A percentile compares a stretch with the other conserved stretches of the same genome.
These are phyloP conservation scores for Corapipo altera DNA, from an alignment of 2,113 vertebrate genomes.

Conservation along the genomic window DNA sequence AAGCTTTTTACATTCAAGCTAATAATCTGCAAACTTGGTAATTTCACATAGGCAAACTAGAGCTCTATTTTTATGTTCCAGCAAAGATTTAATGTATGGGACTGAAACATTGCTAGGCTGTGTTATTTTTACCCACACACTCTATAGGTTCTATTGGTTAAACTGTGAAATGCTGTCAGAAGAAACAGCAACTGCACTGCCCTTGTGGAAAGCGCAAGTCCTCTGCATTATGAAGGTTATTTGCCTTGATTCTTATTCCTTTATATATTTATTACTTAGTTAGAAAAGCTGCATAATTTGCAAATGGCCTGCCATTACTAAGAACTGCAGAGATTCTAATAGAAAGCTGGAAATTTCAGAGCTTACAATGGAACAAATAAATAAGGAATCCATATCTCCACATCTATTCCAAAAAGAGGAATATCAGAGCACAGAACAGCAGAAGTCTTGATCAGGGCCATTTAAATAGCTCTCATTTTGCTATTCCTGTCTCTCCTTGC, in stretches of 20 bases:
- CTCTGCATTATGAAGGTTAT: neutral
- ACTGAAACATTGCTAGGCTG: neutral
- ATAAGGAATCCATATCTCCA: neutral
- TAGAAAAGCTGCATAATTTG: neutral
- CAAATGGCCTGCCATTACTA: neutral
- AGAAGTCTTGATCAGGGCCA: neutral
- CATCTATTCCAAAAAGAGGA: neutral
- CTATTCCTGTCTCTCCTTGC: neutral
- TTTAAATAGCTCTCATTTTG: neutral
- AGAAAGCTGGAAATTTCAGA: neutral
- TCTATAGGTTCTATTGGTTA: neutral
- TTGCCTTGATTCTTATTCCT: neutral
- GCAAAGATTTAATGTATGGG: neutral
- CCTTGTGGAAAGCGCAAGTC: neutral
- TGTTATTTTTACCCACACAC: neutral
- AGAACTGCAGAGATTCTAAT: neutral
- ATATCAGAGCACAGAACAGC: neutral
- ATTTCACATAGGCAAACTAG: neutral
- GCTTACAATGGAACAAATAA: neutral
- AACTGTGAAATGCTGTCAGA: neutral
- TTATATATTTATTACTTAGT: neutral
- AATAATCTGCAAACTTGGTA: constrained; percentile 26
- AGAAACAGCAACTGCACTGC: neutral
- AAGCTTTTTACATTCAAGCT: neutral
- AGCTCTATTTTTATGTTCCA: neutral